phyloP scores from a whole-genome alignment of 2,113 vertebrate genomes.

The Eretmochelys imbricata region DNA sequence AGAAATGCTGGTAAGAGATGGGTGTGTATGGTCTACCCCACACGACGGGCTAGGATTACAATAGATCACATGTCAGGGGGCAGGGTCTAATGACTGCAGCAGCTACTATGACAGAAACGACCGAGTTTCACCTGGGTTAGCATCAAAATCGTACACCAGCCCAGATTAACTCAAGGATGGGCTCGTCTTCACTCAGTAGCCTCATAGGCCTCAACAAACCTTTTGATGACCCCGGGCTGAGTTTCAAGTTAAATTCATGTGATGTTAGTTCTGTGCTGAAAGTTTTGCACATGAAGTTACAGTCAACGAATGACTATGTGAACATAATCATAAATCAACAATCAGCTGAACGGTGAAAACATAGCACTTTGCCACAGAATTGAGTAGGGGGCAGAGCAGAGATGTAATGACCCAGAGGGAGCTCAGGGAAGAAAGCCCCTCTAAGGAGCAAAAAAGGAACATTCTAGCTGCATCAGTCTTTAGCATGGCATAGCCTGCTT shows the following conservation, averaged over 20 bases:
- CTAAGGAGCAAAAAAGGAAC: neutral
- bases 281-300: neutral
- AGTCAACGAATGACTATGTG: neutral
- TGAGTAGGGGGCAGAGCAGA: neutral
- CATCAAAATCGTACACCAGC: neutral
- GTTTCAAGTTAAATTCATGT: neutral
- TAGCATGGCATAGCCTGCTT: neutral
- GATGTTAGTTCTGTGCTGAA: neutral
- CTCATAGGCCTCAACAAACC: neutral
- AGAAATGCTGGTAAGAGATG: neutral
- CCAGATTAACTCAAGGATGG: neutral
- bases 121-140: neutral
- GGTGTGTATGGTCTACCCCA: neutral
- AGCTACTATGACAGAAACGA: neutral
- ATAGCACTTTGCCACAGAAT: neutral
- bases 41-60: neutral
- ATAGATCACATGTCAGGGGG: rapidly evolving
- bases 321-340: neutral
- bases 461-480: neutral
- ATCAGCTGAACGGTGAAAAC: neutral
- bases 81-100: neutral
- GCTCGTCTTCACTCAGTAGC: neutral
- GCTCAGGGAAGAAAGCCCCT: neutral
- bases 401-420: neutral
- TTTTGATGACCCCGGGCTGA: neutral